Evolutionary conservation across 2,797 vertebrate species (phyloP), one percentile per base, ranked within the genome.

Genomic region (Parauchenoglanis ngamensis): DNA sequence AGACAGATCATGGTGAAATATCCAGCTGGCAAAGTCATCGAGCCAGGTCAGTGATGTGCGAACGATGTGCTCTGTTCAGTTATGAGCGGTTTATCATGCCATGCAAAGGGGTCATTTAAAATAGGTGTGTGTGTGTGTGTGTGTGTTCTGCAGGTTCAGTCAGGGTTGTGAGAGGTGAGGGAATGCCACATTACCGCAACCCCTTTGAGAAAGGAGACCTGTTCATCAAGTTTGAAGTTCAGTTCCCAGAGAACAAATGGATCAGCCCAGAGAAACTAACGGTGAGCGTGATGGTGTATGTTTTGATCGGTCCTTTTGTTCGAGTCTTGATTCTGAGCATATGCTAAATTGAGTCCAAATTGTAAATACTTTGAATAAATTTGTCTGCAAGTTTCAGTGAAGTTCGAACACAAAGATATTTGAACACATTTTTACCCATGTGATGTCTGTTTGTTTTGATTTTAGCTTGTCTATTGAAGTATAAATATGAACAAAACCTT

Each of bases 241-340:
- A 98, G 92, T 99, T 99, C 93, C 98, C 98, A 80, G 96, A 97
- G 91, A 99, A 98, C 94, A 99, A 99, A 96, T 99, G 98, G 98
- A 98, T 99, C 92, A 98, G 97, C 93, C 96, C 97, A 21, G 98
- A 99, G 89, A 99, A 99, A 91, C 97, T 99, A 87, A 93, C 94
- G 93, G 98, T 99, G 94, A 96, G 96, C 93, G 54, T n/a, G 1
- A 15, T 10, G 44, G 21, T 54, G 0, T 19, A 31, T 2, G 3
- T 40, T 40, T 40, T 40, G 13, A 19, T 1, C 5, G 56, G 13
- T 15, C 70, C 28, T 40, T 3, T 7, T 25, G 28, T 73, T 8
- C 35, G 23, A 15, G 35, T 44, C 8, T 23, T 73, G 0, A 23
- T 44, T 23, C 75, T 3, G 12, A 54, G 5, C 28, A 19, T 17